phyloP scores from a whole-genome alignment of 2,888 invertebrate genomes.

The Parochlus steinenii region DNA sequence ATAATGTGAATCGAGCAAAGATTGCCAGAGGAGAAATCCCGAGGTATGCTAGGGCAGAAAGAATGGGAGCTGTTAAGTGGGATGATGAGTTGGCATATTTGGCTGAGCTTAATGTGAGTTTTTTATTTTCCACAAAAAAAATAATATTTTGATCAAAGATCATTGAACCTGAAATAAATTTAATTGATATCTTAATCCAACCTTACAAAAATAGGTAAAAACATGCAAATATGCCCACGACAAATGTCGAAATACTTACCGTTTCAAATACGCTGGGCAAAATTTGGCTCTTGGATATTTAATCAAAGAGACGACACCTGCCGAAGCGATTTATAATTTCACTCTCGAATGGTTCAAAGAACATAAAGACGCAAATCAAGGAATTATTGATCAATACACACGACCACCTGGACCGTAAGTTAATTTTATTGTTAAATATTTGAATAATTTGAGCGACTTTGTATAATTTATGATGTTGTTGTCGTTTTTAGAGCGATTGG shows the following conservation, averaged over 20 bases:
- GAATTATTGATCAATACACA: constrained; percentile 3
- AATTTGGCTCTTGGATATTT: constrained; percentile 10
- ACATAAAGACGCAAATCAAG: constrained; percentile 2
- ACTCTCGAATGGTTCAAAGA: constrained; percentile 9
- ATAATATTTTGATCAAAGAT: neutral
- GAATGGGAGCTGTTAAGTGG: constrained; percentile 5
- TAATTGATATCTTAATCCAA: neutral
- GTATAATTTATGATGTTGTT: no score
- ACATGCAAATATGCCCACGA: neutral
- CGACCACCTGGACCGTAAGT: constrained; percentile 3
- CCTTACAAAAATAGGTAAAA: no score
- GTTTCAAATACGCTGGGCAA: constrained; percentile 6
- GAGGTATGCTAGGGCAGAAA: neutral
- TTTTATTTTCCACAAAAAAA: constrained; percentile 7
- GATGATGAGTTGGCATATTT: constrained; percentile 8
- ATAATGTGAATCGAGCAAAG: constrained; percentile 5
- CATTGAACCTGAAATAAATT: neutral
- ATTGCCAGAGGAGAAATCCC: constrained; percentile 4
- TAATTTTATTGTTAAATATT: no score
- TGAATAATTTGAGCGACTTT: no score
- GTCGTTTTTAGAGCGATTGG: no score
- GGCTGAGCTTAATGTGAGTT: constrained; percentile 8
- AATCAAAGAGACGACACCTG: constrained; percentile 6
- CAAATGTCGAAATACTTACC: constrained; percentile 6
- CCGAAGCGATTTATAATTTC: constrained; percentile 9